Base-by-base conservation (phyloP, 2,797 vertebrate genomes). In the Sciurus carolinensis region DNA sequence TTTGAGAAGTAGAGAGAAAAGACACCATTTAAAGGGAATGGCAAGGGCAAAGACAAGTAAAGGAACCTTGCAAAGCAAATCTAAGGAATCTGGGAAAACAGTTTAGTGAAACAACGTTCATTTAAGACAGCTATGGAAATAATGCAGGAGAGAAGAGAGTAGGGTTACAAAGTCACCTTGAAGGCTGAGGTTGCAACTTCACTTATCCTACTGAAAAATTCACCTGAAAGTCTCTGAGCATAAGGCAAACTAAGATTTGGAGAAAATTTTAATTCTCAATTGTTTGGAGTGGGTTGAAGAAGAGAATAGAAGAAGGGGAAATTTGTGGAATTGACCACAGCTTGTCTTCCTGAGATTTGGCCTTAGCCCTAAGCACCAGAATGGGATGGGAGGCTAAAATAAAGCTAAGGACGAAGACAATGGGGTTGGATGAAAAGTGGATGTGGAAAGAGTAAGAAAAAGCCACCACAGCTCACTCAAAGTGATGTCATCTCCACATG, bases 401-500 rank as follows among this genome's bases (percentile, higher is more conserved):
- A 90, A 54, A 36, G 33, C 14, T 82, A 26, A 91, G 33, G 6
- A n/a, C 86, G 18, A 80, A 54, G 79, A 75, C 18, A 66, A 28
- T 4, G 26, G 18, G 6, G 1, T 71, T 33, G 89, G 66, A 39
- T 54, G 67, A 26, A 15, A 87, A 66, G 24, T 12, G 24, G 2
- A 7, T 50, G 39, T 75, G 33, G 42, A 33, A 80, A 17, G 12
- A 52, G 26, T 42, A 26, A 36, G 33, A 67, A 26, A 59, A 80
- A 6, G 0, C 3, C 64, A 5, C 6, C 6, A 30, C 47, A 36
- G 5, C 7, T 67, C 1, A 30, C 9, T 52, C 20, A n/a, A 47
- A 26, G 1, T 1, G 83, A 0, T 26, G 14, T 28, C 36, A 13
- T 13, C 20, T 10, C 30, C 36, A 2, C 5, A 5, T 4, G 24